Conservation (phyloP, 1,140 invertebrate genomes). For the Drosophila parvula region DNA sequence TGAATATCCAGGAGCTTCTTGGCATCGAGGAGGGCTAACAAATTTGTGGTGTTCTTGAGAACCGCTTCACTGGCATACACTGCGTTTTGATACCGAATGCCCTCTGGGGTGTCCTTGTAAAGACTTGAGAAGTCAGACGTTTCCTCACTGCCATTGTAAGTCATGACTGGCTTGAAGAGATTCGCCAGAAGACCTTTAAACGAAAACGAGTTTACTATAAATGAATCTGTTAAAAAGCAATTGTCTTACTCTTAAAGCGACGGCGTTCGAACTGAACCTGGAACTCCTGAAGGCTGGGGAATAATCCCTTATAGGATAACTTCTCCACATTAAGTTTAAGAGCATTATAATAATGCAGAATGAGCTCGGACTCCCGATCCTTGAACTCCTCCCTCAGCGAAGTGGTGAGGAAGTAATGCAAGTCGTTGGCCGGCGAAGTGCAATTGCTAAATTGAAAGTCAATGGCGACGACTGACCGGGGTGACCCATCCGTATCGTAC, state of each 20-base stretch:
- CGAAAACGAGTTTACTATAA: neutral
- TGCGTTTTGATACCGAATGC: conserved; percentile 38
- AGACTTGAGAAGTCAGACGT: conserved; percentile 53
- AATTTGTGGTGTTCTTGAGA: conserved; percentile 23
- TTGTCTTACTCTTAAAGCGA: conserved; percentile 60
- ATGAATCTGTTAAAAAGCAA: rapidly evolving
- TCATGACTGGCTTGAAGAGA: conserved; percentile 51
- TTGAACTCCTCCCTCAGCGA: conserved; percentile 58
- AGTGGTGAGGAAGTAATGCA: conserved; percentile 74
- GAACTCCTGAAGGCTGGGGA: conserved; percentile 63
- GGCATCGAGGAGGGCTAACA: conserved; percentile 51
- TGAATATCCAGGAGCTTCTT: conserved; percentile 60
- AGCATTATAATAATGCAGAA: conserved; percentile 57
- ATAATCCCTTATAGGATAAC: conserved; percentile 42
- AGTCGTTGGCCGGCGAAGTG: conserved; percentile 59
- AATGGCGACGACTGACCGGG: conserved; percentile 79
- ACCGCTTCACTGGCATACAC: conserved; percentile 41
- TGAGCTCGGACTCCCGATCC: conserved; percentile 43
- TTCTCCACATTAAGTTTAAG: conserved; percentile 39
- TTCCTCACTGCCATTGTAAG: conserved; percentile 45
- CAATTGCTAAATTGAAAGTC: conserved; percentile 72
- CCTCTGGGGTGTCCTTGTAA: conserved; percentile 37
- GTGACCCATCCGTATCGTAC: conserved; percentile 81
- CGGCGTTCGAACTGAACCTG: conserved; percentile 57
- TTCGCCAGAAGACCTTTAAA: conserved; percentile 30